A percentile compares a stretch with the other conserved stretches of the same genome.
phyloP scores from a whole-genome alignment of 2,888 invertebrate genomes.

The Stictocephala bisonia region DNA sequence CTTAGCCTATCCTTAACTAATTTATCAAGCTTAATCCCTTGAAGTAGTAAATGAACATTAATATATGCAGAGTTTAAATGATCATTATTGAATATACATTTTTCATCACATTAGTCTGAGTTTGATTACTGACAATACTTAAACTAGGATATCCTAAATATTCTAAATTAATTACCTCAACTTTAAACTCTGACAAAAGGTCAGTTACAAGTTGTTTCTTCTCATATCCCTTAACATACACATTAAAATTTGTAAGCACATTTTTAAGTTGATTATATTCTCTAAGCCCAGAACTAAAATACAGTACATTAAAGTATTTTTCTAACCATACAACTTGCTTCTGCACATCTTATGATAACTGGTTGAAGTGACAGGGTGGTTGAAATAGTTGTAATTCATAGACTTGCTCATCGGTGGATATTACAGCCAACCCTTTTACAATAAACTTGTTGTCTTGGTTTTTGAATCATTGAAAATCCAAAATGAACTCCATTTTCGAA shows the following conservation, averaged over 20 bases:
- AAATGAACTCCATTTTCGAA: conserved; percentile 12
- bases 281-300: neutral
- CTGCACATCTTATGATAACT: no score
- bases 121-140: neutral
- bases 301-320: neutral
- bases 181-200: neutral
- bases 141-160: neutral
- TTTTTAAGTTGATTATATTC: conserved; percentile 6
- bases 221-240: conserved; percentile 2
- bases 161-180: conserved; percentile 10
- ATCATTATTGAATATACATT: conserved; percentile 1
- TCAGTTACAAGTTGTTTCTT: neutral
- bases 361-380: neutral
- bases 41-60: neutral
- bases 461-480: conserved; percentile 20
- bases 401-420: neutral
- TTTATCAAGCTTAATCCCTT: neutral
- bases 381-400: conserved; percentile 11
- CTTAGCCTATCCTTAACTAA: neutral
- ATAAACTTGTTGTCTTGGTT: conserved; percentile 1
- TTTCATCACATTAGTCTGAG: neutral
- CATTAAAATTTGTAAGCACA: neutral
- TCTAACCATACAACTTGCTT: conserved; percentile 12
- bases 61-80: neutral
- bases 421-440: conserved; percentile 2